Evolutionary conservation across 2,113 vertebrate species (phyloP).

Genomic region (Lophochroa leadbeateri): DNA sequence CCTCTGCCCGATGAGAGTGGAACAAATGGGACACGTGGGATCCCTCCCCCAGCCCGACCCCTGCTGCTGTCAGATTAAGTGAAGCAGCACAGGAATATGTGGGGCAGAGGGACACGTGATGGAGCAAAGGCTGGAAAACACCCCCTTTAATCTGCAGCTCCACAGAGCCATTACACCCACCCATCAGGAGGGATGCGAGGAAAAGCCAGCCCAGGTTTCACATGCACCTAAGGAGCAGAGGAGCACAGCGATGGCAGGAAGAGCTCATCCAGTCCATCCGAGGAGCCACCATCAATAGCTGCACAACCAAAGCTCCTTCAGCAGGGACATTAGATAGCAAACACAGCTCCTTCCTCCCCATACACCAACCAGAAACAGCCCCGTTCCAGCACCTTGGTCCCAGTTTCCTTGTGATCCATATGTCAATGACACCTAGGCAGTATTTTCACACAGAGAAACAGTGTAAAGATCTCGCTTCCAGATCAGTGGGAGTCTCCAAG

Average conservation of each 20-base stretch:
- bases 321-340: fast-evolving
- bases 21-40: not conserved
- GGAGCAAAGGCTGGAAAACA: not conserved
- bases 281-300: not conserved
- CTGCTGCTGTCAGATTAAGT: not conserved
- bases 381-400: not conserved
- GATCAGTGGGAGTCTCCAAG: fast-evolving
- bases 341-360: not conserved
- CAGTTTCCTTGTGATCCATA: fast-evolving
- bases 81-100: not conserved
- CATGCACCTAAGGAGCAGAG: not conserved
- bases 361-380: fast-evolving
- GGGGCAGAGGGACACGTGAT: not conserved
- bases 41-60: not conserved
- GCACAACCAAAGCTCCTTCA: not conserved
- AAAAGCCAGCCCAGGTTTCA: not conserved
- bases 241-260: not conserved
- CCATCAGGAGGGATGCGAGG: not conserved
- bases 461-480: not conserved
- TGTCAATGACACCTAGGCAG: fast-evolving
- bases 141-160: not conserved
- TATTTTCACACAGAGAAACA: not conserved
- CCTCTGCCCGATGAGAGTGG: not conserved
- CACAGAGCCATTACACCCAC: not conserved
- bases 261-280: not conserved